Percentiles rank a stretch among this genome's conserved stretches.
Conservation (phyloP, 2,888 invertebrate species). For the Apamea monoglypha region DNA sequence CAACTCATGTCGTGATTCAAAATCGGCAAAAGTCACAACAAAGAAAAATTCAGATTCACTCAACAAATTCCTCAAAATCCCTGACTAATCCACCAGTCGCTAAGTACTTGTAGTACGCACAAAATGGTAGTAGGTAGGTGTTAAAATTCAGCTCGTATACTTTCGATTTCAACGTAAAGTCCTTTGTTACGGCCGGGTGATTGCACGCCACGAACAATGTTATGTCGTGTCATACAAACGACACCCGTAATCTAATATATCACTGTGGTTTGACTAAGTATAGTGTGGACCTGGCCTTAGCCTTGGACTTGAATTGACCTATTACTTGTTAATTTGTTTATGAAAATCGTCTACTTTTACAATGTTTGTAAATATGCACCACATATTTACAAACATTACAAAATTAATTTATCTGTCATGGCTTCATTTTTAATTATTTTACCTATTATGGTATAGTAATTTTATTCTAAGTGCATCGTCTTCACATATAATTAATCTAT, state of each 20-base stretch:
- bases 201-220: constrained; percentile 70
- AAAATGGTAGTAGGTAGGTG: constrained; percentile 72
- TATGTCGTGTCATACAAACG: constrained; percentile 67
- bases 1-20: not conserved
- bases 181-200: constrained; percentile 82
- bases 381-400: no score
- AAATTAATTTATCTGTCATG: no score
- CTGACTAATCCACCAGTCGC: constrained; percentile 59
- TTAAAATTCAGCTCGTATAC: constrained; percentile 82
- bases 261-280: constrained; percentile 54
- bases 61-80: constrained; percentile 17
- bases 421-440: no score
- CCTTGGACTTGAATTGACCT: constrained; percentile 10
- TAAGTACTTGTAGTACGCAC: constrained; percentile 54
- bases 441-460: no score
- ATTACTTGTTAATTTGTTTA: no score
- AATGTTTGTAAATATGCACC: no score
- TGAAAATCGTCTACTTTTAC: no score
- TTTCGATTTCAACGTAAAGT: constrained; percentile 80
- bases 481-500: no score
- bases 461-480: no score
- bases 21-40: constrained; percentile 6
- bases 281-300: constrained; percentile 52
- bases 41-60: constrained; percentile 32
- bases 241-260: constrained; percentile 64